A percentile compares a stretch with the other conserved stretches of the same genome.
These are phyloP conservation scores for Parus major DNA, from an alignment of 2,113 vertebrate species.

Conservation along the genomic window DNA sequence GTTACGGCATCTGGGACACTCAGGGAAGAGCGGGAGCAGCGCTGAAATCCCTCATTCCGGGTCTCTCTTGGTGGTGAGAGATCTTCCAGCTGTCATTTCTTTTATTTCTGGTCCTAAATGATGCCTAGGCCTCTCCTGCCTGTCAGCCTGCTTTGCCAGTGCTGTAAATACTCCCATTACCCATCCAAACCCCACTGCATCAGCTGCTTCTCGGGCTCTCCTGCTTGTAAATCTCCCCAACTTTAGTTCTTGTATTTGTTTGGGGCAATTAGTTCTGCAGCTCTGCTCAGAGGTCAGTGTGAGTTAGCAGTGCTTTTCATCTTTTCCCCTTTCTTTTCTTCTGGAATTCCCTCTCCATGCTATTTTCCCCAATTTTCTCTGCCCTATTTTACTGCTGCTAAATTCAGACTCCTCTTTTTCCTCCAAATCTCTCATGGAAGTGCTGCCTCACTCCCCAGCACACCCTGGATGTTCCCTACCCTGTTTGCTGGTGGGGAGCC, in stretches of 20 bases:
- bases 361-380: background rate
- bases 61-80: background rate
- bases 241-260: background rate
- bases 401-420: background rate
- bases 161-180: constrained; percentile 24
- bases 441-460: background rate
- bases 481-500: background rate
- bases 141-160: constrained; percentile 29
- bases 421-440: background rate
- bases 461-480: background rate
- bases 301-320: background rate
- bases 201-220: constrained; percentile 12
- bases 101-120: constrained; percentile 34
- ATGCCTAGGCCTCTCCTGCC: background rate
- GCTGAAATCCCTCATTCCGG: background rate
- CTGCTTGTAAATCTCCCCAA: background rate
- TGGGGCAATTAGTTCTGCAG: background rate
- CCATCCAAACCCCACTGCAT: background rate
- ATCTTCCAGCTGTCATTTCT: constrained; percentile 29
- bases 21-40: background rate
- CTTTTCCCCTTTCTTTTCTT: background rate
- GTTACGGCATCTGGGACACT: background rate
- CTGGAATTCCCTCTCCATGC: background rate
- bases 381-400: background rate
- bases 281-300: background rate